These are phyloP conservation scores for Sebastes trivittatus DNA, from an alignment of 2,797 vertebrate species.

Conservation along the genomic window DNA sequence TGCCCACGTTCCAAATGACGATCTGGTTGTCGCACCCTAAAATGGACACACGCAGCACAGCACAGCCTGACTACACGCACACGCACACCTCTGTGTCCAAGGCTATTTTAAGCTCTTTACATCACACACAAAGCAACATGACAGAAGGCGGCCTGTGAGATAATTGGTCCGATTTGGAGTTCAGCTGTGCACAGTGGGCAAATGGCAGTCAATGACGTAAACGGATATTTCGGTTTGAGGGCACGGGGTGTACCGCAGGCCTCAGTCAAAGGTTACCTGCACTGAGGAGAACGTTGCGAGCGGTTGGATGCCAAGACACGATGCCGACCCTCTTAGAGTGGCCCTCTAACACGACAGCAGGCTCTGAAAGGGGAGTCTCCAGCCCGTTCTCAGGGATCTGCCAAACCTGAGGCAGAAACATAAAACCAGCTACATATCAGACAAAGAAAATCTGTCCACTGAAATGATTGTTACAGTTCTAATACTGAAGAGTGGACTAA, in stretches of 20 bases:
- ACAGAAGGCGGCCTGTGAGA: conserved; percentile 8
- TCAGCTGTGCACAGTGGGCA: conserved; percentile 52
- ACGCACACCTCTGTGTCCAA: not conserved
- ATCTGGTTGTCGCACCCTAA: conserved; percentile 94
- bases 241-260: not conserved
- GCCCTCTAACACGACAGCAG: conserved; percentile 93
- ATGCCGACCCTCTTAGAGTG: conserved; percentile 98
- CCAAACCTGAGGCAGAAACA: conserved; percentile 87
- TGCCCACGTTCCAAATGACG: conserved; percentile 97
- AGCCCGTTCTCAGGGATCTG: conserved; percentile 97
- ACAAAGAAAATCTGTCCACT: not conserved
- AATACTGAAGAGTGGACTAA: not conserved
- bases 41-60: conserved; percentile 41
- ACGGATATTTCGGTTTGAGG: not conserved
- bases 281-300: conserved; percentile 95
- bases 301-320: conserved; percentile 96
- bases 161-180: conserved; percentile 48
- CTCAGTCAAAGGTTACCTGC: conserved; percentile 84
- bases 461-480: not conserved
- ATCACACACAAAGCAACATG: conserved; percentile 22
- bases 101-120: conserved; percentile 53
- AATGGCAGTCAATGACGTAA: not conserved
- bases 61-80: conserved; percentile 14
- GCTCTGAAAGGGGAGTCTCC: conserved; percentile 89
- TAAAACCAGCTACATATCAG: not conserved